These are phyloP conservation scores for Mastomys coucha DNA, from an alignment of 2,113 vertebrate species.

Conservation along the genomic window DNA sequence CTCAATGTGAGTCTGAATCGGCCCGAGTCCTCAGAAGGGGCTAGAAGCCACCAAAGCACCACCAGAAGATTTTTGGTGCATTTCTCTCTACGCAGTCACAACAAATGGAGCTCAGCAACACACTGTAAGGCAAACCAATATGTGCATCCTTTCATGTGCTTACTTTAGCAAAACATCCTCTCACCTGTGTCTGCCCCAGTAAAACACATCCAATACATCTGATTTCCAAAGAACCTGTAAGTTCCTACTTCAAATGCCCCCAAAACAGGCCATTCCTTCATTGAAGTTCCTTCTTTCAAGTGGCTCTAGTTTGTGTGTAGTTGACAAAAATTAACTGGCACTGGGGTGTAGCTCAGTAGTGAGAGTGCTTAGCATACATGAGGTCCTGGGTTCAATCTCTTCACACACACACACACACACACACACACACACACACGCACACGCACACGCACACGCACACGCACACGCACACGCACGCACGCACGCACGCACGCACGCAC, in stretches of 20 bases:
- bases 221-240: too few species aligned
- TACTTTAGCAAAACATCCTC: too few species aligned
- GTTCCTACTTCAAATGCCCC: not conserved
- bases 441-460: not conserved
- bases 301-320: not conserved
- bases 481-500: not conserved
- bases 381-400: not conserved
- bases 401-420: not conserved
- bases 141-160: too few species aligned
- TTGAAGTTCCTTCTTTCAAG: not conserved
- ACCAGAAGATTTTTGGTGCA: too few species aligned
- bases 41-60: too few species aligned
- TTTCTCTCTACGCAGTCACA: too few species aligned
- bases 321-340: not conserved
- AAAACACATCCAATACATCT: too few species aligned
- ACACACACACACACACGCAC: not conserved
- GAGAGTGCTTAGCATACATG: not conserved
- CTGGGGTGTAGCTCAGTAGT: not conserved
- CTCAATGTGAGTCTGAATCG: too few species aligned
- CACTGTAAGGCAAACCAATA: too few species aligned
- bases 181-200: too few species aligned
- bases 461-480: not conserved
- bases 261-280: not conserved
- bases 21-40: too few species aligned
- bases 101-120: too few species aligned